phyloP scores from a whole-genome alignment of 2,113 vertebrate genomes.

The Anhinga rufa region DNA sequence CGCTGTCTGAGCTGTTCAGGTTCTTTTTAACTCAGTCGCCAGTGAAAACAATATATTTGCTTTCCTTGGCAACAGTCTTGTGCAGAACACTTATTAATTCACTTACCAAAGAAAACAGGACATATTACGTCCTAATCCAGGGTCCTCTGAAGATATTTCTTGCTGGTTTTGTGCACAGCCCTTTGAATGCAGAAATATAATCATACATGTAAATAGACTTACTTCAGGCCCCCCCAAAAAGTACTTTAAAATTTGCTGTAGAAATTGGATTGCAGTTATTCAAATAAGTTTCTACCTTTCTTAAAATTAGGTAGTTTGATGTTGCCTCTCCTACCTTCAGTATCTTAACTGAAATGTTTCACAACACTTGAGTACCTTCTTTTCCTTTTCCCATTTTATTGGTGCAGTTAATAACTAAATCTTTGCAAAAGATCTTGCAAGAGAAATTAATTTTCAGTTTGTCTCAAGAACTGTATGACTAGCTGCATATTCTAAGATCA shows the following conservation, averaged over 20 bases:
- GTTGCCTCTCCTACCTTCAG: not conserved
- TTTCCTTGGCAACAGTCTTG: not conserved
- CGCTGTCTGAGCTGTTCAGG: not conserved
- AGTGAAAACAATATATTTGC: not conserved
- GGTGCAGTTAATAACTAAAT: not conserved
- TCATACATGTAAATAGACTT: not conserved
- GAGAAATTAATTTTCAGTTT: not conserved
- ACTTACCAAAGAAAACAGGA: constrained; percentile 22
- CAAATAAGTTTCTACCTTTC: not conserved
- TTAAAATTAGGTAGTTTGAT: not conserved
- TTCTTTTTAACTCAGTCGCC: not conserved
- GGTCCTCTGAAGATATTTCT: not conserved
- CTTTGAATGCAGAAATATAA: not conserved
- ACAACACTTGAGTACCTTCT: not conserved
- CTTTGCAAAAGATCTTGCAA: not conserved
- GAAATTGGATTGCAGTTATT: not conserved
- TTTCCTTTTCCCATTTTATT: not conserved
- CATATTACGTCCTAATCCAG: not conserved
- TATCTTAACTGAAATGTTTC: not conserved
- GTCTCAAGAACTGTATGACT: not conserved
- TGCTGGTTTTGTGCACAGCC: not conserved
- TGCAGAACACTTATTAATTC: not conserved
- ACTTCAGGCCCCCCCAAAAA: not conserved
- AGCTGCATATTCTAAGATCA: not conserved
- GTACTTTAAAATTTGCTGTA: not conserved